These are phyloP conservation scores for Anthonomus grandis DNA, from an alignment of 1,140 invertebrate genomes.

Conservation along the genomic window DNA sequence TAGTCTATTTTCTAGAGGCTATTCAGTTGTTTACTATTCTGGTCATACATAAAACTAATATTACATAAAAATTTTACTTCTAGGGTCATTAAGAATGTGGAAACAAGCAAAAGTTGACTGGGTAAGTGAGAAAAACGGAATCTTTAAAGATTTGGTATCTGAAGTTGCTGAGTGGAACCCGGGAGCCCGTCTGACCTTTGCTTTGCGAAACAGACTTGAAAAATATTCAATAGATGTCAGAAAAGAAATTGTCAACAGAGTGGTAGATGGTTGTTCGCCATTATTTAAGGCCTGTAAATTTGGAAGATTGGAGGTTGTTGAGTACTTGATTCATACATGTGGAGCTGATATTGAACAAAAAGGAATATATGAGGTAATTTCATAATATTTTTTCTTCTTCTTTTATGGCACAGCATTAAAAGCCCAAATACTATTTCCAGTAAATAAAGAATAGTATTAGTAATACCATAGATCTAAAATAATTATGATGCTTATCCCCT, in stretches of 20 bases:
- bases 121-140: constrained; percentile 54
- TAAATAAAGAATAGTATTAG: too few species aligned
- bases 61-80: too few species aligned
- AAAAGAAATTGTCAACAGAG: constrained; percentile 61
- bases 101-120: constrained; percentile 48
- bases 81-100: constrained; percentile 42
- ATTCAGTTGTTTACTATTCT: too few species aligned
- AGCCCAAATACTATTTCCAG: too few species aligned
- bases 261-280: constrained; percentile 76
- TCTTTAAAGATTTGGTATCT: constrained; percentile 65
- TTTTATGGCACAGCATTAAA: too few species aligned
- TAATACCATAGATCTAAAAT: too few species aligned
- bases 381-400: too few species aligned
- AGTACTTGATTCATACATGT: constrained; percentile 81
- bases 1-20: too few species aligned
- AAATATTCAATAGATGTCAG: constrained; percentile 56
- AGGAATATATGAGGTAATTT: constrained; percentile 74
- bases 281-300: constrained; percentile 83
- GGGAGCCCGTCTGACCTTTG: constrained; percentile 63
- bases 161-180: constrained; percentile 68
- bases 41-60: too few species aligned
- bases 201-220: constrained; percentile 62
- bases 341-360: constrained; percentile 80
- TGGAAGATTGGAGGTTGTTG: constrained; percentile 82
- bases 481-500: too few species aligned